Evolutionary conservation across 2,797 vertebrate species (phyloP), one percentile per base, ranked within the genome.

Genomic region (Catostomus latipinnis): DNA sequence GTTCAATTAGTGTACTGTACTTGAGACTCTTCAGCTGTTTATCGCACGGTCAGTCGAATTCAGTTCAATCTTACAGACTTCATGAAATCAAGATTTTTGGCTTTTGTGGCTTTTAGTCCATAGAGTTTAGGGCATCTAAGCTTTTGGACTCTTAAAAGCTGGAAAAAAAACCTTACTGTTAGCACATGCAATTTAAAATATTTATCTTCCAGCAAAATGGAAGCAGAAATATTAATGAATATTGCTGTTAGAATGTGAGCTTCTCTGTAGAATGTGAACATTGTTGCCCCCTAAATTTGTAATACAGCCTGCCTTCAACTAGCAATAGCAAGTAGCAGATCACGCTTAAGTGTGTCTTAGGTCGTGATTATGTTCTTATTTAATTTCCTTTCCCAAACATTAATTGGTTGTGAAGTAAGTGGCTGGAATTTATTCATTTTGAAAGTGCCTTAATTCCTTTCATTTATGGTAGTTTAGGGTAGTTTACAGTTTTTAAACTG

Each of bases 271-370:
- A 71, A 48, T 71, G 56, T 57, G 10, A 48, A 8, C 4, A 0
- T 11, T 8, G 2, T 16, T 8, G 14, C 5, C 1, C 9, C 13
- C n/a, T 56, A 46, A 71, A 46, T 46, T 56, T 4, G 14, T 2
- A 56, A 45, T 45, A 46, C 13, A 71, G 45, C 69, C 69, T 71
- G 22, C 52, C 68, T 54, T 14, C 9, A 45, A 56, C 56, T 43
- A 56, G 52, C 52, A 45, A 70, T 43, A 56, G 52, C 13, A 45
- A 16, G 13, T 16, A 56, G 8, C n/a, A 56, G 56, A 45, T 22
- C 68, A 45, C 22, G 22, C 22, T 22, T 22, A 22, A 22, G 22
- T 22, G 22, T 22, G 22, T 22, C 22, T 22, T 22, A 22, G 22
- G 22, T 22, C 2, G 2, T 22, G 22, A 22, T 22, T 22, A 22